phyloP scores from a whole-genome alignment of 2,888 invertebrate genomes.

The Protodeltote pygarga region DNA sequence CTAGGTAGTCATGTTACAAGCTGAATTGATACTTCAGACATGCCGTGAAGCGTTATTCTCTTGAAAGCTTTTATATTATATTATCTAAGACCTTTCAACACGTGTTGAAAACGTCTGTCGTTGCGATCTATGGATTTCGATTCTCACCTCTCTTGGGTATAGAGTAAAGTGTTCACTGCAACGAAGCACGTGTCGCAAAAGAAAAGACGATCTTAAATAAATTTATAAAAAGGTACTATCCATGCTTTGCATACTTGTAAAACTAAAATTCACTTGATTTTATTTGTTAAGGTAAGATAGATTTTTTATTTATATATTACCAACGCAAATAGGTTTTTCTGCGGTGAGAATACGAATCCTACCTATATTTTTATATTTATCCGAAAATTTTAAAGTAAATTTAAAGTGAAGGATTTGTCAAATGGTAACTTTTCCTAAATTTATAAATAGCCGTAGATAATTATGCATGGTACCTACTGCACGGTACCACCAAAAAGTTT shows the following conservation, averaged over 20 bases:
- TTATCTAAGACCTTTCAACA: conserved; percentile 84
- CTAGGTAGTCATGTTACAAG: conserved; percentile 82
- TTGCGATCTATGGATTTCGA: conserved; percentile 78
- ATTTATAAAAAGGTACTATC: conserved; percentile 62
- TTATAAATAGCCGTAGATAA: too few species aligned
- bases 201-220: conserved; percentile 55
- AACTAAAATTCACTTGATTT: conserved; percentile 14
- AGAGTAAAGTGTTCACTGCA: conserved; percentile 57
- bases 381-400: too few species aligned
- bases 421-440: too few species aligned
- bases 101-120: conserved; percentile 83
- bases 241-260: conserved; percentile 49
- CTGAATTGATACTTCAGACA: conserved; percentile 86
- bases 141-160: conserved; percentile 76
- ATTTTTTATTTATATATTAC: neutral
- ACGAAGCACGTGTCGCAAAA: conserved; percentile 54
- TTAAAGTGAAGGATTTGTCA: too few species aligned
- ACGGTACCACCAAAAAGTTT: too few species aligned
- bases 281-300: conserved; percentile 1
- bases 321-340: neutral
- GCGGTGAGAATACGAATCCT: neutral
- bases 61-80: conserved; percentile 87
- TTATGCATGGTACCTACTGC: too few species aligned
- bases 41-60: conserved; percentile 80
- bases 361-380: too few species aligned